These are phyloP conservation scores for Condylura cristata DNA, from an alignment of 2,113 vertebrate species.

Conservation along the genomic window DNA sequence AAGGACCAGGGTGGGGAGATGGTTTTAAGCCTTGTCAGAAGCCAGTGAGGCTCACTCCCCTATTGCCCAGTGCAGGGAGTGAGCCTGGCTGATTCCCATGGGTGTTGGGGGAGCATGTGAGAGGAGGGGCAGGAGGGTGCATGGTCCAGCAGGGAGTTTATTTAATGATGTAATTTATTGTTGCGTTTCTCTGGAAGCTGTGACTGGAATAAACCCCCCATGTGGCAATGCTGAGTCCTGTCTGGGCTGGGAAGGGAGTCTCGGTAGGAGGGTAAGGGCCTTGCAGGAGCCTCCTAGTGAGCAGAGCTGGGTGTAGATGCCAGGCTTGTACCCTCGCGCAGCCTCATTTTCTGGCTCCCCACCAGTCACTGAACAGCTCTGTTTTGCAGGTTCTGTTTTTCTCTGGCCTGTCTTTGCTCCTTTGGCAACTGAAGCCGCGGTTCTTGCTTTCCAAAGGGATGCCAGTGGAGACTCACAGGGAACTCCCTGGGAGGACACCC, in stretches of 20 bases:
- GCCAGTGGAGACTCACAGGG: not conserved
- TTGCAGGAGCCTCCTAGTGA: not conserved
- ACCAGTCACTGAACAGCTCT: not conserved
- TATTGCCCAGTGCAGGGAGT: not conserved
- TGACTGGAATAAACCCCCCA: conserved; percentile 86
- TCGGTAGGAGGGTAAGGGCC: not conserved
- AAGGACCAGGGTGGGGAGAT: not conserved
- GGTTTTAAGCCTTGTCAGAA: not conserved
- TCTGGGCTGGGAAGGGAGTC: conserved; percentile 27
- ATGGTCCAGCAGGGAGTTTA: conserved; percentile 81
- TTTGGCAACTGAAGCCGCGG: not conserved
- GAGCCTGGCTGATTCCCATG: not conserved
- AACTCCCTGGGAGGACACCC: not conserved
- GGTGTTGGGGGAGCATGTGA: not conserved
- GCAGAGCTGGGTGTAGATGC: not conserved
- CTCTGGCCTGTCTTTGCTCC: not conserved
- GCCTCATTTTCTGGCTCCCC: not conserved
- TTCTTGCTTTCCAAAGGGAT: not conserved
- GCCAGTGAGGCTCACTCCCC: not conserved
- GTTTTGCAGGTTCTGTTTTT: not conserved
- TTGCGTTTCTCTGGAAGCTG: conserved; percentile 83
- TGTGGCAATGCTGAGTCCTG: conserved; percentile 71
- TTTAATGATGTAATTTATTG: conserved; percentile 92
- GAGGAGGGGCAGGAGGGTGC: conserved; percentile 25
- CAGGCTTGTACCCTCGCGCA: not conserved